Evolutionary conservation across 2,113 vertebrate species (phyloP), one percentile per base, ranked within the genome.

Genomic region (Brachionichthys hirsutus): DNA sequence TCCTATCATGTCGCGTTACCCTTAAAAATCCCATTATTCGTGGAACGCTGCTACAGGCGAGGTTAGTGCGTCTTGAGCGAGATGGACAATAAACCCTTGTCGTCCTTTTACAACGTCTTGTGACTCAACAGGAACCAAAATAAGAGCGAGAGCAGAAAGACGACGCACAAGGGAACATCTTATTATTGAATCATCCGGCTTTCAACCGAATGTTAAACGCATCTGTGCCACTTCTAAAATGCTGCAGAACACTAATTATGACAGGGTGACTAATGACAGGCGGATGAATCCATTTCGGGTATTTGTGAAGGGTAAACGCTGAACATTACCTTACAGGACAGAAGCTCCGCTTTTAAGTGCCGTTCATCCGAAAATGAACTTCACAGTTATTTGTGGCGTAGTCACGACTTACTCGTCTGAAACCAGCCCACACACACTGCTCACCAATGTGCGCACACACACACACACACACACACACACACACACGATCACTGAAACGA

Each of bases 211-310:
- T 2, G 24, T 30, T 30, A 30, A 30, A 30, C 24, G 8, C 24
- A 30, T 30, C 24, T 30, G 24, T 30, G 24, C 24, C 24, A 3
- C 5, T 30, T 30, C 8, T 30, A 30, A 30, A 30, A 30, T 42
- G 44, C 36, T n/a, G 67, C 48, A 41, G 77, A 68, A 77, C 74
- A 79, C 60, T 62, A 62, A 48, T 67, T 81, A 70, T 71, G 72
- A 70, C 78, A 55, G 72, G 62, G 44, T 62, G 72, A 81, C 66
- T 61, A 74, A 79, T 66, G 69, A 66, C 20, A 3, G 16, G 46
- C n/a, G 10, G 70, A 62, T 46, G 14, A 77, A 72, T 75, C 63
- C 49, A 34, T 62, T 55, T 22, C 9, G 20, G 18, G 18, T n/a
- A 10, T 74, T 57, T 65, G 36, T 62, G 46, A 74, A 48, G 69